Percentiles rank a stretch among this genome's conserved stretches.
phyloP scores from a whole-genome alignment of 2,888 invertebrate genomes.

The Scrobipalpa atriplicella region DNA sequence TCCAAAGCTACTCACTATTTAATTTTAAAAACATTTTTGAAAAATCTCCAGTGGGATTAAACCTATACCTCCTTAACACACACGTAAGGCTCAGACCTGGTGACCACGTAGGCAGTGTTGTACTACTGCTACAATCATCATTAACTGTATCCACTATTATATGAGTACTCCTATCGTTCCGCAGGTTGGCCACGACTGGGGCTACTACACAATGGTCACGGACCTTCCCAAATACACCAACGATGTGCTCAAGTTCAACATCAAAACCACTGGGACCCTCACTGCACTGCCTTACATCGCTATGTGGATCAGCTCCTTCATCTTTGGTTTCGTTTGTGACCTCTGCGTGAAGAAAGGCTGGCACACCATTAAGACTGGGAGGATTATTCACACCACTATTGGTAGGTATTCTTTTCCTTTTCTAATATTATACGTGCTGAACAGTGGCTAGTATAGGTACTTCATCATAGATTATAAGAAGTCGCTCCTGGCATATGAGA shows the following conservation, averaged over 20 bases:
- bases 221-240: constrained; percentile 87
- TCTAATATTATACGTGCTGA: no score
- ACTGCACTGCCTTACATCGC: constrained; percentile 86
- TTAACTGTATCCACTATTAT: background rate
- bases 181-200: constrained; percentile 84
- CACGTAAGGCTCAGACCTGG: no score
- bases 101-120: no score
- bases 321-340: constrained; percentile 87
- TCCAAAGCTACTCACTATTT: no score
- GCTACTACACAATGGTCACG: constrained; percentile 88
- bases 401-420: constrained; percentile 65
- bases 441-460: no score
- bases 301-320: constrained; percentile 85
- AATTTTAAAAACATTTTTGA: no score
- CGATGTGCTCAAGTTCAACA: constrained; percentile 84
- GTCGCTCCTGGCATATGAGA: no score
- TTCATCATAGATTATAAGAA: no score
- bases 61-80: no score
- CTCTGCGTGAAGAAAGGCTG: constrained; percentile 84
- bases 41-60: no score
- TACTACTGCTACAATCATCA: background rate
- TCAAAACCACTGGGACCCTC: constrained; percentile 83
- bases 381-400: constrained; percentile 86
- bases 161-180: constrained; percentile 2
- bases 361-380: constrained; percentile 82